Evolutionary conservation across 2,797 vertebrate species (phyloP), one percentile per base, ranked within the genome.

Genomic region (Eurystomus glaucurus): DNA sequence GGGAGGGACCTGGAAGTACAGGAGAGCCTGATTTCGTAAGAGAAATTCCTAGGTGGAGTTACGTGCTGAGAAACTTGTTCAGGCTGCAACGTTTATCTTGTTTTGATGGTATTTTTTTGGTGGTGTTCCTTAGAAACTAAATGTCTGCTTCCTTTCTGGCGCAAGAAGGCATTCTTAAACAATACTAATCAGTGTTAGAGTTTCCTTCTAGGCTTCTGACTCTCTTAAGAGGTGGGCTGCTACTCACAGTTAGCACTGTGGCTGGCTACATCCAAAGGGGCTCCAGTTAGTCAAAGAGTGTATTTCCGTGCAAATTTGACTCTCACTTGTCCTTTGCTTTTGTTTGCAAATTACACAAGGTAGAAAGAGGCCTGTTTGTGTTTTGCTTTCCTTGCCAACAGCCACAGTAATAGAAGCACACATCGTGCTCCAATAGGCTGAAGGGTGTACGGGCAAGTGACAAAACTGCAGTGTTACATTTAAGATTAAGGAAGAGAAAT

Each of bases 141-240:
- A 88, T 97, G 82, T 93, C 96, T 94, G 90, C 97, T 99, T 99
- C 98, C 98, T 98, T 97, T 98, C 97, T 98, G 97, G 97, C 96
- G 97, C 96, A 85, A 91, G 78, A 95, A 97, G 89, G 84, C 92
- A 52, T 86, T 93, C 25, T 83, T 91, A 88, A 97, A 97, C 96
- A 96, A 96, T 97, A 85, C 79, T 94, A 92, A 92, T 94, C 85
- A 78, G 54, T 8, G 10, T 83, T 90, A 87, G 66, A 23, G 71
- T 95, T 98, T 98, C 96, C 96, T 98, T 96, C 92, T 72, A 76
- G 93, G 28, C 62, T 97, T 92, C 94, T 95, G 84, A 82, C 45
- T 94, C 52, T 60, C 48, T 18, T 35, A 28, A 68, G 78, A 84
- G 57, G 35, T 90, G 74, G n/a, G 23, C 69, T 84, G 54, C 70